Conservation (phyloP, 30 jellyfish, hydroid and myxozoan species). For the Sanderia malayensis region DNA sequence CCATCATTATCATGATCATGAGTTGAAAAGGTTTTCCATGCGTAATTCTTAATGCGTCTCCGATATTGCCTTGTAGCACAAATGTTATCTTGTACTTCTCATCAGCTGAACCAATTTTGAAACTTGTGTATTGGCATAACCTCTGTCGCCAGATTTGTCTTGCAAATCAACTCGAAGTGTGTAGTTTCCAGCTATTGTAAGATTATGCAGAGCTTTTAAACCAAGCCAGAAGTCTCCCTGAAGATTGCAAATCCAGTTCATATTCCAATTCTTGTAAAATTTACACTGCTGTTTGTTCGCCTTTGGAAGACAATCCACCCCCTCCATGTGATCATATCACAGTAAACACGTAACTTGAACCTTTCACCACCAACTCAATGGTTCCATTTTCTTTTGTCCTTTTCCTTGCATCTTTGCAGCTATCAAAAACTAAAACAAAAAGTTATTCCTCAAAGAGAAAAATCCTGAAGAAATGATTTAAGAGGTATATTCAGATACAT, state of each 20-base stretch:
- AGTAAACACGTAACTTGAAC: neutral
- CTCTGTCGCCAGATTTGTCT: neutral
- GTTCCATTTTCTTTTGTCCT: neutral
- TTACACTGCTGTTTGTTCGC: neutral
- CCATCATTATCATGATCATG: neutral
- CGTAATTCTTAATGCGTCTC: neutral
- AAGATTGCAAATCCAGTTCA: too few relatives aligned
- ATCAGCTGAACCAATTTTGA: neutral
- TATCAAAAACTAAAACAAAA: neutral
- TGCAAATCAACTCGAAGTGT: neutral
- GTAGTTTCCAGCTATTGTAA: neutral
- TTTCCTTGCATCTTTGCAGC: neutral
- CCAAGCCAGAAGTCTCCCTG: neutral
- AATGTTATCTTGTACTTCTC: neutral
- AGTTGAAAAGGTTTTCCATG: neutral
- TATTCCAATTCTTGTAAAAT: neutral
- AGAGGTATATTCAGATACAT: too few relatives aligned
- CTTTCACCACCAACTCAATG: neutral
- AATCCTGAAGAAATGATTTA: too few relatives aligned
- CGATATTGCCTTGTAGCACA: neutral
- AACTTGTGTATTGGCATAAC: neutral
- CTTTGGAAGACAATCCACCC: neutral
- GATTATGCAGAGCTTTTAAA: neutral
- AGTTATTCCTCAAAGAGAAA: neutral
- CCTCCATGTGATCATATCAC: neutral